Evolutionary conservation across 1,140 invertebrate genomes (phyloP), one percentile per base, ranked within the genome.

Genomic region (Zaprionus tsacasi): DNA sequence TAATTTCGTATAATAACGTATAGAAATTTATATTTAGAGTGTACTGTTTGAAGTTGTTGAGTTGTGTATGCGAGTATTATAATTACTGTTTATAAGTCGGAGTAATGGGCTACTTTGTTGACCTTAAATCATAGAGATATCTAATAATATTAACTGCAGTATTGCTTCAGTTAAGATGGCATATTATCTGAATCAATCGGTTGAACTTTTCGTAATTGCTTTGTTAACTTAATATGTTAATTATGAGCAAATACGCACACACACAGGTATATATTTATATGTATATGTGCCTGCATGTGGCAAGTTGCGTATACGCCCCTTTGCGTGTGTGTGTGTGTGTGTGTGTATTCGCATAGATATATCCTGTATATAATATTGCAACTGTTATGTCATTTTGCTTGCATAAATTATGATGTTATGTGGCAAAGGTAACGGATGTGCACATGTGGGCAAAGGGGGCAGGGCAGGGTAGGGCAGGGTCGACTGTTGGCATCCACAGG

Each of bases 361-460:
- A 67, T 67, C 15, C 27, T 59, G 40, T 59, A 48, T 48, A 71
- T 76, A 71, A 59, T 70, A 76, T 76, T 70, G 68, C 68, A 76
- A 76, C 73, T 59, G 73, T 75, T 75, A 75, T 75, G 72, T 76
- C 73, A 76, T 76, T 71, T 55, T 54, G 73, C 60, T 65, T 71
- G 73, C 73, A 76, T 76, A 76, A 76, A 76, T 76, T 70, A 76
- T 76, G 73, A 76, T 71, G 67, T 71, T 71, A 54, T 71, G 73
- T 76, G 73, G 68, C 54, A 76, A 70, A 59, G 55, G 68, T 64
- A 71, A 69, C 66, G 66, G 66, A 69, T 70, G 66, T 56, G 38
- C 59, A 50, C 33, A 25, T 57, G 59, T 38, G 58, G 45, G 48
- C 45, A 52, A 36, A 2, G 21, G 36, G 7, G 36, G 11, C 45